These are phyloP conservation scores for Nyleta sp. DNA, from an alignment of 2,888 invertebrate species.

Conservation along the genomic window DNA sequence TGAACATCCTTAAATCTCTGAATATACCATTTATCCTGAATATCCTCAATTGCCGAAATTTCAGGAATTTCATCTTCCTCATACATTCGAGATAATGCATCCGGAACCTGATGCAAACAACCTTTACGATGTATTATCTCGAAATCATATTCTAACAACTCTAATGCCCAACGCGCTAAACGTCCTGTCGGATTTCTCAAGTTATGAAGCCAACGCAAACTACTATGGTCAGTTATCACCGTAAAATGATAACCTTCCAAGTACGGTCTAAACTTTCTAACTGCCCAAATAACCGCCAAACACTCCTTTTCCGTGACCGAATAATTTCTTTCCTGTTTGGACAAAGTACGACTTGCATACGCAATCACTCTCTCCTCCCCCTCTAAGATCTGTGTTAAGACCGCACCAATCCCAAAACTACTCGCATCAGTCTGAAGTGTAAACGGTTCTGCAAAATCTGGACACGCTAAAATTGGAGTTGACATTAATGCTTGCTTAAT, in stretches of 20 bases:
- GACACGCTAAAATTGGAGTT: slow-evolving; percentile 62
- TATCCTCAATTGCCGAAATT: slow-evolving; percentile 7
- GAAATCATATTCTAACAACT: slow-evolving; percentile 49
- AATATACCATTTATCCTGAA: slow-evolving; percentile 31
- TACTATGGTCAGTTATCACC: no score
- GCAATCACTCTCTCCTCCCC: slow-evolving; percentile 66
- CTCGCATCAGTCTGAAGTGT: slow-evolving; percentile 62
- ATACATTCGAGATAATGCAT: slow-evolving; percentile 55
- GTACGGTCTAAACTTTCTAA: slow-evolving; percentile 51
- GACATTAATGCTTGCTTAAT: slow-evolving; percentile 18
- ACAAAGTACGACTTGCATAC: slow-evolving; percentile 65
- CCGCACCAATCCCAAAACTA: slow-evolving; percentile 55
- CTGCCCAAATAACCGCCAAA: slow-evolving; percentile 51
- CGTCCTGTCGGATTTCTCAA: slow-evolving; percentile 32
- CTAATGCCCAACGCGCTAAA: slow-evolving; percentile 50
- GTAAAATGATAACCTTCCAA: slow-evolving; percentile 64
- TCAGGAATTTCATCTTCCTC: slow-evolving; percentile 9
- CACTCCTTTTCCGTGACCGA: slow-evolving; percentile 66
- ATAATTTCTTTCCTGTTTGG: slow-evolving; percentile 62
- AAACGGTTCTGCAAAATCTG: slow-evolving; percentile 49
- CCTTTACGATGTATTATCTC: slow-evolving; percentile 45
- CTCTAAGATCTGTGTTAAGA: slow-evolving; percentile 64
- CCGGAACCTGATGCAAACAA: slow-evolving; percentile 34
- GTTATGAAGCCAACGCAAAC: slow-evolving; percentile 55
- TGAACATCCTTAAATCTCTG: slow-evolving; percentile 20